Evolutionary conservation across 2,797 vertebrate species (phyloP).

Genomic region (Sebastes trivittatus): DNA sequence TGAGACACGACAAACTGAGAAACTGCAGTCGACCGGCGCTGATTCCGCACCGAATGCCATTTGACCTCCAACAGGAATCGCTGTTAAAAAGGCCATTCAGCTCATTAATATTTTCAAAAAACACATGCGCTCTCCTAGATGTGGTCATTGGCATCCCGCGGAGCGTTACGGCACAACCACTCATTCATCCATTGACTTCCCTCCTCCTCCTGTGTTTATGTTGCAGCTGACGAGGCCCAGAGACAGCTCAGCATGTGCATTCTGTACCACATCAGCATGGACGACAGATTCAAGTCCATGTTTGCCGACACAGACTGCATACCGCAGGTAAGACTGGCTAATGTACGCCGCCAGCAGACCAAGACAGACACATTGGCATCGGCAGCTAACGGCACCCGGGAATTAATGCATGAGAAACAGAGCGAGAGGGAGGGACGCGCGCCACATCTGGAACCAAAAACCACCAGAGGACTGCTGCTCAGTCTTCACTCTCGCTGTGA

Average conservation of each 20-base stretch:
- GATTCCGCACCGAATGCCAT: constrained; percentile 4
- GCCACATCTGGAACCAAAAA: constrained; percentile 53
- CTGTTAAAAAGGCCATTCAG: constrained; percentile 57
- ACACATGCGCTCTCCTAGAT: constrained; percentile 47
- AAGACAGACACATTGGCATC: constrained; percentile 50
- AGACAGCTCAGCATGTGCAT: constrained; percentile 92
- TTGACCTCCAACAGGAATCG: constrained; percentile 17
- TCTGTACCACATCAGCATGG: constrained; percentile 95
- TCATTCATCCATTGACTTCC: constrained; percentile 64
- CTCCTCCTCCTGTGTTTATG: constrained; percentile 64
- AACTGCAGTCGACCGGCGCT: constrained; percentile 22
- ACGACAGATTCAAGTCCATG: constrained; percentile 92
- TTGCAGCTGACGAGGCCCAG: constrained; percentile 92
- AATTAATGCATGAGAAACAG: constrained; percentile 43
- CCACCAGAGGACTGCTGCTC: constrained; percentile 43
- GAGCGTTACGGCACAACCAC: constrained; percentile 53
- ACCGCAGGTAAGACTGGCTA: constrained; percentile 88
- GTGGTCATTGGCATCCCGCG: constrained; percentile 58
- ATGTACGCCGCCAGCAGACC: constrained; percentile 45
- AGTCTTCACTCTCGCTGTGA: constrained; percentile 25
- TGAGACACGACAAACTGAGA: constrained; percentile 24
- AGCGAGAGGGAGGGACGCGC: not conserved
- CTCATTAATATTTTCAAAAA: constrained; percentile 56
- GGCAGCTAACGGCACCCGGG: constrained; percentile 29
- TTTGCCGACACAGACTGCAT: constrained; percentile 94